Evolutionary conservation across 2,797 vertebrate species (phyloP), one percentile per base, ranked within the genome.

Genomic region (Gephyroberyx darwinii): DNA sequence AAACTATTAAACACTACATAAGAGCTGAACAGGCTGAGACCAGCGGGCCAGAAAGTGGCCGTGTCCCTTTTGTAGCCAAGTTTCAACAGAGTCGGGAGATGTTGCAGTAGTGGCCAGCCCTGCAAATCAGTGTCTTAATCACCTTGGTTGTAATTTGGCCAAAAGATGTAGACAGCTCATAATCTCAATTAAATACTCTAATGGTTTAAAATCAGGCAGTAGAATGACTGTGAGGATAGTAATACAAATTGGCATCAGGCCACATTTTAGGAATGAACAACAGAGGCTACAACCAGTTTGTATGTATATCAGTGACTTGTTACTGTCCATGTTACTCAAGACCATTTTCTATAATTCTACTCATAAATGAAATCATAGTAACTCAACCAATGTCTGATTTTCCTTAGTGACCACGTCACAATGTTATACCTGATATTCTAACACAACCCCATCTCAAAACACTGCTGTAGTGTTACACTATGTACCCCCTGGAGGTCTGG

Each of bases 151-250:
- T n/a, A 17, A 47, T 47, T 43, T 74, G 64, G 77, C 9, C 7
- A 51, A 1, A 61, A 60, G 20, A 69, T 57, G 66, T 43, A 50
- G 20, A 74, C 65, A 31, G 13, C 52, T 77, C 30, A 80, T 75
- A 37, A 80, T 80, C 77, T 6, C 5, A n/a, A 84, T 62, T 59
- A 52, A 20, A 77, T 69, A 33, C 54, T 56, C 26, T 54, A 16
- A 55, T 64, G 37, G 0, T 19, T 84, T 31, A 75, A 26, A 45
- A 71, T 65, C n/a, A 52, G 14, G 60, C n/a, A 19, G 17, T 39
- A 16, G 7, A 59, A 74, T 62, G 14, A 37, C 43, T 60, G 5
- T 33, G 17, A 41, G 45, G 43, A 6, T 20, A 26, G 9, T 37
- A n/a, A 20, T 47, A 62, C 69, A 78, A 52, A 47, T 5, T 67